Evolutionary conservation across 2,888 invertebrate genomes (phyloP), one percentile per base, ranked within the genome.

Genomic region (Eupithecia exiguata): DNA sequence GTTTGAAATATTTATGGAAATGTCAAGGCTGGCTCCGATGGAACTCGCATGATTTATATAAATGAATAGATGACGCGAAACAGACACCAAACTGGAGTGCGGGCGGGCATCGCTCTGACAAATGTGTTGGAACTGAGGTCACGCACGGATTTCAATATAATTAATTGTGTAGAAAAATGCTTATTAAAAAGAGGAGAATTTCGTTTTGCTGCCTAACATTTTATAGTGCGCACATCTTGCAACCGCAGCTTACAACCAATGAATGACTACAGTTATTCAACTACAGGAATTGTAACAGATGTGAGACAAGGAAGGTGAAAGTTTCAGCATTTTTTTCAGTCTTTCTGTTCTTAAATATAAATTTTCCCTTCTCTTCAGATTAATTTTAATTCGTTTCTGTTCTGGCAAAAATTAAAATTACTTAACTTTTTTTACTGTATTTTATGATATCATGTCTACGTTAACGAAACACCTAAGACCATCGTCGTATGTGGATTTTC

Each of bases 11-110:
- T 77, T 71, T 75, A 79, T 76, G 65, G 71, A 79, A 82, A 85
- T 83, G 84, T 81, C 83, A 84, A 84, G 84, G 84, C 69, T 75
- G 66, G 30, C 36, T 68, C 70, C 25, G 58, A 67, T 43, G 43
- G 65, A 79, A 77, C 78, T 75, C 36, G 78, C 75, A 69, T 77
- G 76, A 76, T 79, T 77, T 79, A 72, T 74, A 68, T 63, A 63
- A 21, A 70, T 70, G 58, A 53, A 70, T 40, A 66, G 66, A 43
- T 70, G 70, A 72, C 58, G 25, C 35, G 63, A 35, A 35, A 40
- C 62, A 62, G 35, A 68, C 68, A 69, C 58, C 43, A 38, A 75
- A 72, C 30, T 68, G 35, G 25, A 66, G 66, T 66, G 66, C 38
- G 7, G 35, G n/a, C 46, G 30, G 46, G 16, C 30, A 68, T 35